Conservation (phyloP, 2,113 vertebrate species). For the Paratilapia polleni region DNA sequence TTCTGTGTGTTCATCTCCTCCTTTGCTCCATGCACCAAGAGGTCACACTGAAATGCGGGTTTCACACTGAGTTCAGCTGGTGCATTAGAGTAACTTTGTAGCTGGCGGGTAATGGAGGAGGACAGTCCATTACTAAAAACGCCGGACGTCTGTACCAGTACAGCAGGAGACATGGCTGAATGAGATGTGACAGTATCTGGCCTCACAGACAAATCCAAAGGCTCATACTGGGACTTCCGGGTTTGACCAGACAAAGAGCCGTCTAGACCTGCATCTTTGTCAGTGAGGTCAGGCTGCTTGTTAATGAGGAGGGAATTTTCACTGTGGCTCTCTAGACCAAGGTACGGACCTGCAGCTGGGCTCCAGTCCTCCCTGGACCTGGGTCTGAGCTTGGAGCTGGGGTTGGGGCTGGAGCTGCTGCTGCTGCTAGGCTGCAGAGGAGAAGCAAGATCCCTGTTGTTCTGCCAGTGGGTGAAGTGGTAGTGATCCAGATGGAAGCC, state of each 20-base stretch:
- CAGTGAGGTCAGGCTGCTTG: conserved; percentile 47
- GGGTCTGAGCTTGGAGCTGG: conserved; percentile 81
- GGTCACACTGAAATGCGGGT: conserved; percentile 81
- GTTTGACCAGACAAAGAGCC: conserved; percentile 54
- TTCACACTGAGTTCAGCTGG: conserved; percentile 76
- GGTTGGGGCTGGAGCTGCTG: conserved; percentile 78
- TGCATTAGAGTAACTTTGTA: conserved; percentile 80
- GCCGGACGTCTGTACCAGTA: conserved; percentile 82
- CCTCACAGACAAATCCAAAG: conserved; percentile 90
- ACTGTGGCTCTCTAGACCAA: conserved; percentile 81
- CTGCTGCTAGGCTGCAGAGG: conserved; percentile 82
- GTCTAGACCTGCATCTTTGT: conserved; percentile 34
- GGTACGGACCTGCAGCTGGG: conserved; percentile 71
- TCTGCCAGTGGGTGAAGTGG: conserved; percentile 89
- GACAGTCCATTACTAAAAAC: conserved; percentile 79
- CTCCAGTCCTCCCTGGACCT: conserved; percentile 81
- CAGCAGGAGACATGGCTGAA: conserved; percentile 71
- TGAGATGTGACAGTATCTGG: conserved; percentile 80
- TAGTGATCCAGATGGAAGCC: conserved; percentile 92
- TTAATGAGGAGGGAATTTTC: conserved; percentile 59
- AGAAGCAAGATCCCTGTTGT: conserved; percentile 80
- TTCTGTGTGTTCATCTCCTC: conserved; percentile 82
- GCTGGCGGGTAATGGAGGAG: conserved; percentile 66
- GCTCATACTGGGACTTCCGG: conserved; percentile 91
- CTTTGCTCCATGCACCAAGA: conserved; percentile 77